phyloP scores from a whole-genome alignment of 1,140 invertebrate genomes.

The Drosophila carrolli region DNA sequence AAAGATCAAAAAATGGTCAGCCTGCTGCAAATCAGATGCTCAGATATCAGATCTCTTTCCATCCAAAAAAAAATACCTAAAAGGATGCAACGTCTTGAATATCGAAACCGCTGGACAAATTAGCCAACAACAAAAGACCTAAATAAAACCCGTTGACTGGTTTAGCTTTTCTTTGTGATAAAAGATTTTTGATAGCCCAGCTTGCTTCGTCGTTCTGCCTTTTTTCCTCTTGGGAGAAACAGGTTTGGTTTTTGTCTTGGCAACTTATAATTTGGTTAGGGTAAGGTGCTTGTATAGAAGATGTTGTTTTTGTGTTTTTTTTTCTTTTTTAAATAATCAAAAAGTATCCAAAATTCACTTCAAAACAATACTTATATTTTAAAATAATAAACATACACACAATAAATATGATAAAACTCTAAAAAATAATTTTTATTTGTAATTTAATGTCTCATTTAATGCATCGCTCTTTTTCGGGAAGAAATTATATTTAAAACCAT shows the following conservation, averaged over 20 bases:
- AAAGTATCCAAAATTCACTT: background rate
- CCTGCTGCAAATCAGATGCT: constrained; percentile 39
- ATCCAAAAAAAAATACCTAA: background rate
- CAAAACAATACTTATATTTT: too few species aligned
- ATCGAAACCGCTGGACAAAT: constrained; percentile 54
- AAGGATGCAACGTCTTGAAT: constrained; percentile 35
- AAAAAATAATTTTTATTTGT: too few species aligned
- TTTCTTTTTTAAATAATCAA: background rate
- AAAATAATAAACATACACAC: background rate
- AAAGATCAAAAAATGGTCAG: constrained; percentile 41
- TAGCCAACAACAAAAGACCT: constrained; percentile 31
- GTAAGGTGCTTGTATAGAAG: constrained; percentile 7
- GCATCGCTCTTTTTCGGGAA: too few species aligned
- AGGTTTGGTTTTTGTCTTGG: constrained; percentile 56
- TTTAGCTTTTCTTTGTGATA: constrained; percentile 57
- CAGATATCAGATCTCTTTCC: constrained; percentile 14
- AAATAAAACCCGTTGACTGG: constrained; percentile 47
- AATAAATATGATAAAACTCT: too few species aligned
- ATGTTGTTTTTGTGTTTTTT: background rate
- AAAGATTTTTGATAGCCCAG: constrained; percentile 62
- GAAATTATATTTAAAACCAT: too few species aligned
- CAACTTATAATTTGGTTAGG: constrained; percentile 26
- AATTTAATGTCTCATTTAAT: too few species aligned
- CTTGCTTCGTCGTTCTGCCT: constrained; percentile 1
- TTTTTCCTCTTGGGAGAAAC: constrained; percentile 30